A percentile compares a stretch with the other conserved stretches of the same genome.
Conservation (phyloP, 2,888 invertebrate species). For the Drosophila prostipennis region DNA sequence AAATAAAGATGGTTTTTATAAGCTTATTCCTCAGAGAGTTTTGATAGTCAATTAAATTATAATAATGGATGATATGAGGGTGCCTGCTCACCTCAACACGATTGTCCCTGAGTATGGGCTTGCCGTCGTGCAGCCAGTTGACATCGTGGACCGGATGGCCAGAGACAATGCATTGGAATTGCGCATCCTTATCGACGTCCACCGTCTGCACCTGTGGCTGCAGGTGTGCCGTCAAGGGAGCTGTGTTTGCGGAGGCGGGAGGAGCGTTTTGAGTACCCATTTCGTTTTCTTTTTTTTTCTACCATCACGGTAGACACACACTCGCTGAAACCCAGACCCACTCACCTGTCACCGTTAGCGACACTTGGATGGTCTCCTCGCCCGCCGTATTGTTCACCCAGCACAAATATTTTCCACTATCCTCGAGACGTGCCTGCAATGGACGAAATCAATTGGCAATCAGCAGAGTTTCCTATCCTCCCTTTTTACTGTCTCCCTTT, state of each 20-base stretch:
- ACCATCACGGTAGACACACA: neutral
- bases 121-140: constrained; percentile 92
- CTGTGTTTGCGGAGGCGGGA: constrained; percentile 84
- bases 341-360: constrained; percentile 91
- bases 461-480: constrained; percentile 28
- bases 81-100: constrained; percentile 86
- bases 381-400: constrained; percentile 96
- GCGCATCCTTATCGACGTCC: constrained; percentile 93
- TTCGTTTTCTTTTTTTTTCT: constrained; percentile 2
- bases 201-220: constrained; percentile 91
- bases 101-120: constrained; percentile 86
- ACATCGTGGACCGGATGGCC: constrained; percentile 93
- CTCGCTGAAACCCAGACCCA: constrained; percentile 1
- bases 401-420: constrained; percentile 94
- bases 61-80: neutral
- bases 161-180: constrained; percentile 93
- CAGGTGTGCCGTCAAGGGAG: constrained; percentile 91
- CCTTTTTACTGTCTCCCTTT: neutral
- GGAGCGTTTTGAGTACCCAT: constrained; percentile 22
- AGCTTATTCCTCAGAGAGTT: no score
- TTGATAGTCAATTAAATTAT: neutral
- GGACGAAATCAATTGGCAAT: constrained; percentile 52
- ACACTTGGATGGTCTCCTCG: constrained; percentile 91
- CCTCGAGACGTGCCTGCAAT: constrained; percentile 87
- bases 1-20: no score